Conservation (phyloP, 1,140 invertebrate species). For the Colletes latitarsis region DNA sequence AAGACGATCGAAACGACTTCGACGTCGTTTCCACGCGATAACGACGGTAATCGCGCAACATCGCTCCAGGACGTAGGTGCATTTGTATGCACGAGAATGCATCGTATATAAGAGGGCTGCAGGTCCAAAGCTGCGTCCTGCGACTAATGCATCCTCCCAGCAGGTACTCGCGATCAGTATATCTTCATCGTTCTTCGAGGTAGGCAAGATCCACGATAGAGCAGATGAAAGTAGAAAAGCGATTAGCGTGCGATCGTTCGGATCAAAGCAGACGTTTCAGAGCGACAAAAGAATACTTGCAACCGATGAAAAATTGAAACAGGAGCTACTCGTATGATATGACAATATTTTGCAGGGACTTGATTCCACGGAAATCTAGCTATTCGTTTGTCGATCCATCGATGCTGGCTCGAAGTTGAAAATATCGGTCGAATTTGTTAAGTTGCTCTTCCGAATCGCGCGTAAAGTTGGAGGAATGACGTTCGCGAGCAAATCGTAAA, state of each 20-base stretch:
- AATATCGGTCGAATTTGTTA: too few relatives aligned
- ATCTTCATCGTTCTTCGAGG: slow-evolving; percentile 65
- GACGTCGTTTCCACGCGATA: slow-evolving; percentile 38
- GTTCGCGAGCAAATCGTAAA: background rate
- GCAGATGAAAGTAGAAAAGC: background rate
- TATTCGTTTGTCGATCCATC: too few relatives aligned
- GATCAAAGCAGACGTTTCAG: too few relatives aligned
- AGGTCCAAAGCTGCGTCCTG: slow-evolving; percentile 28
- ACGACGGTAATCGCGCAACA: slow-evolving; percentile 53
- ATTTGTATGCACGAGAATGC: slow-evolving; percentile 37
- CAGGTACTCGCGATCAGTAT: slow-evolving; percentile 64
- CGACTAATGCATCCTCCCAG: slow-evolving; percentile 66
- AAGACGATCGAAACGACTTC: slow-evolving; percentile 1
- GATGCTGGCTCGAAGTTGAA: too few relatives aligned
- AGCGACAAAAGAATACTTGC: too few relatives aligned
- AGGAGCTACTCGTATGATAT: too few relatives aligned
- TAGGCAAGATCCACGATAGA: slow-evolving; percentile 51
- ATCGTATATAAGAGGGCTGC: background rate
- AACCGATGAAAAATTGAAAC: too few relatives aligned
- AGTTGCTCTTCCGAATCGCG: too few relatives aligned
- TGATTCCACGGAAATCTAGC: too few relatives aligned
- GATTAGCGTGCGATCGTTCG: background rate
- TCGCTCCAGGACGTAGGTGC: slow-evolving; percentile 41
- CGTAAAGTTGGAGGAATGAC: background rate
- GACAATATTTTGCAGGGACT: too few relatives aligned